Conservation (phyloP, 2,113 vertebrate species). For the Apteryx owenii region DNA sequence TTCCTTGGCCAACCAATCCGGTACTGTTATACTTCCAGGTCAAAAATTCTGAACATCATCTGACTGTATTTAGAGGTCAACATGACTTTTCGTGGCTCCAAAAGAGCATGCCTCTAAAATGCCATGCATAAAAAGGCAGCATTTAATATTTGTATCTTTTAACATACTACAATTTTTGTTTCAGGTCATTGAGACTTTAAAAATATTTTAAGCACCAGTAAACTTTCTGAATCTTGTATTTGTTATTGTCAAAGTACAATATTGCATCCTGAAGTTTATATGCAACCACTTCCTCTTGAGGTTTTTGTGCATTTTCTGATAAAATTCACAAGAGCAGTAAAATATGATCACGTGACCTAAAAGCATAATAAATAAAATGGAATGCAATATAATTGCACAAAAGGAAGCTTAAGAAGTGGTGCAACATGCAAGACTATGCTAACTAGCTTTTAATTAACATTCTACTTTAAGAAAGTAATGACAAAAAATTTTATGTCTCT, state of each 20-base stretch:
- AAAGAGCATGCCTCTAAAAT: background rate
- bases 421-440: background rate
- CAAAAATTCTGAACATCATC: slow-evolving; percentile 2
- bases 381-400: background rate
- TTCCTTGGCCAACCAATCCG: slow-evolving; percentile 19
- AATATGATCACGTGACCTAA: background rate
- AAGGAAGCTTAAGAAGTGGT: background rate
- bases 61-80: background rate
- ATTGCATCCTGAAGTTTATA: background rate
- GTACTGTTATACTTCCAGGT: background rate
- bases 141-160: background rate
- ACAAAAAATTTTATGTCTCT: background rate
- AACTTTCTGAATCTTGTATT: background rate
- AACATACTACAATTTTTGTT: background rate
- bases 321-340: background rate
- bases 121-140: background rate
- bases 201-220: background rate
- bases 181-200: background rate
- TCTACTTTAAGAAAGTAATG: background rate
- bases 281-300: background rate
- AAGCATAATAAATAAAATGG: background rate
- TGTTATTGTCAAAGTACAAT: background rate
- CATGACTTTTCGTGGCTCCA: background rate
- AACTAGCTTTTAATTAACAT: background rate
- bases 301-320: background rate